Percentiles rank a stretch among this genome's conserved stretches.
Evolutionary conservation across 1,140 invertebrate species (phyloP).

Genomic region (Anastrepha ludens): DNA sequence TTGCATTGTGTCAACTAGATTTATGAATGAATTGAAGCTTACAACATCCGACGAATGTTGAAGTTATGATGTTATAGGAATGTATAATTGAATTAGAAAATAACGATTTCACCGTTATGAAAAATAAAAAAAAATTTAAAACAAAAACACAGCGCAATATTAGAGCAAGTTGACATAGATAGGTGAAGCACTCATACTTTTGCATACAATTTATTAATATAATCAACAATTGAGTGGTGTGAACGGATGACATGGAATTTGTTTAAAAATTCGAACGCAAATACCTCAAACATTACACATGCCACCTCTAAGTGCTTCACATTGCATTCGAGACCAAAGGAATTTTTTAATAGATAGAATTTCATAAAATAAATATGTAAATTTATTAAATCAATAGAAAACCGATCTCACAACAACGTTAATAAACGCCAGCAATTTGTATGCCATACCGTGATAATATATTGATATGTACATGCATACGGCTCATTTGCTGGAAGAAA

Average conservation of each 20-base stretch:
- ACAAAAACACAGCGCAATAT: not conserved
- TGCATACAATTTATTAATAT: not conserved
- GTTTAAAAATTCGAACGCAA: too few species aligned
- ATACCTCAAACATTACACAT: too few species aligned
- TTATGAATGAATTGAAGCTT: not conserved
- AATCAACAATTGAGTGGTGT: not conserved
- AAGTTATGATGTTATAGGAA: not conserved
- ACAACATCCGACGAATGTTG: not conserved
- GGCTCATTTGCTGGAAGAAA: too few species aligned
- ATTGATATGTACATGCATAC: too few species aligned
- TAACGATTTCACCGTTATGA: not conserved
- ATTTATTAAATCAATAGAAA: conserved; percentile 26
- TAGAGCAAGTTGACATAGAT: not conserved
- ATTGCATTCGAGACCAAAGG: not conserved
- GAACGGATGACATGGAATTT: not conserved
- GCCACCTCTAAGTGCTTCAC: not conserved
- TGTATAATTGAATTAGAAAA: not conserved
- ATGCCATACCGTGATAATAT: not conserved
- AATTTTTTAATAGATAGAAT: conserved; percentile 25
- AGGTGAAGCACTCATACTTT: not conserved
- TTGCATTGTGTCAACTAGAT: not conserved
- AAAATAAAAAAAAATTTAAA: too few species aligned
- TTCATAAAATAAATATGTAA: not conserved
- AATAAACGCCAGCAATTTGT: not conserved
- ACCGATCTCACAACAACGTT: not conserved